Conservation (phyloP, 2,888 invertebrate species). For the Leptopilina syphax region DNA sequence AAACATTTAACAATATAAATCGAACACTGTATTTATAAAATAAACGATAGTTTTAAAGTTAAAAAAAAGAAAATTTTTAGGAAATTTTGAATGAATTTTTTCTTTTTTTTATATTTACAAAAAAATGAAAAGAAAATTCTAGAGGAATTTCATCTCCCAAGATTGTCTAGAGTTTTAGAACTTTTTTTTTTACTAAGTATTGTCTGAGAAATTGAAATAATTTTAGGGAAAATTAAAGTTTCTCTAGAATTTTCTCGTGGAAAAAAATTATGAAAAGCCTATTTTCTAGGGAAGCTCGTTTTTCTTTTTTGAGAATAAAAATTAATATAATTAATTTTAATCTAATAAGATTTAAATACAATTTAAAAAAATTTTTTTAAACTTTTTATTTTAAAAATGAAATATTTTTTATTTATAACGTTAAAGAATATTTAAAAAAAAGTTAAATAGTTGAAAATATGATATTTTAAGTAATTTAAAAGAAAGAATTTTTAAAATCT, state of each 20-base stretch:
- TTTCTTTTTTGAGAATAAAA: no score
- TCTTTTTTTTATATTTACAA: not conserved
- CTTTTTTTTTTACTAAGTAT: constrained; percentile 13
- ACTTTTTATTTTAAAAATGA: no score
- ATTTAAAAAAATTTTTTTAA: no score
- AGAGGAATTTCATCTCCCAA: constrained; percentile 5
- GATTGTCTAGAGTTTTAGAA: constrained; percentile 30
- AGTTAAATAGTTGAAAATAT: no score
- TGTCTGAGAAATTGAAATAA: constrained; percentile 21
- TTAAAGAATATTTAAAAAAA: no score
- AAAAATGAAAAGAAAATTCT: not conserved
- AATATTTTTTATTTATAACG: no score
- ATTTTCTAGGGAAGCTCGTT: not conserved
- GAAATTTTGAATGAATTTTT: not conserved
- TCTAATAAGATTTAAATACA: no score
- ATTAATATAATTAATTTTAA: no score
- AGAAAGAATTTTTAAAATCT: no score
- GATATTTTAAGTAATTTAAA: no score
- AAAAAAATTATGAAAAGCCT: not conserved
- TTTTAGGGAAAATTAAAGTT: not conserved
- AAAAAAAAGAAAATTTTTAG: not conserved
- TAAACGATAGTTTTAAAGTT: not conserved
- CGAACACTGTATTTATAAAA: constrained; percentile 8
- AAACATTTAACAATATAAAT: not conserved
- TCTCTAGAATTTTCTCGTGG: not conserved